Conservation (phyloP, 2,888 invertebrate genomes). For the Crioceris asparagi region DNA sequence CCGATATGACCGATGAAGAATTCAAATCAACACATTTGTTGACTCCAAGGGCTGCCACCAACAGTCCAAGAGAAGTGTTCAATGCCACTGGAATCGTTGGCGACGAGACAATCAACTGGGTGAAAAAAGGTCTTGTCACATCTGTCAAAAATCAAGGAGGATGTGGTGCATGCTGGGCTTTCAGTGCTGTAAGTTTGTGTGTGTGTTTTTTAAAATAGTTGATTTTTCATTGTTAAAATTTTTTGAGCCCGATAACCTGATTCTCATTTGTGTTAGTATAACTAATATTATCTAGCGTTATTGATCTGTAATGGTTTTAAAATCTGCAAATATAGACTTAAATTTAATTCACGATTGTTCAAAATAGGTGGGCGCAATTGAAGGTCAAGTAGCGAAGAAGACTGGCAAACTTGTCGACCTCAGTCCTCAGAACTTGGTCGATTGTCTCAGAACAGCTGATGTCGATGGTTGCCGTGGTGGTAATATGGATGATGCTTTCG, state of each 20-base stretch:
- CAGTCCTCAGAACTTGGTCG: conserved; percentile 45
- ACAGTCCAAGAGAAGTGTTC: too few species aligned
- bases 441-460: conserved; percentile 38
- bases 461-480: conserved; percentile 44
- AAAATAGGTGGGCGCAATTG: conserved; percentile 45
- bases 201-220: too few species aligned
- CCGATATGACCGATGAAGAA: conserved; percentile 9
- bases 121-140: conserved; percentile 72
- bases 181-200: conserved; percentile 69
- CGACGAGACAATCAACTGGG: conserved; percentile 58
- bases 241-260: too few species aligned
- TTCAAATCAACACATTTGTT: background rate
- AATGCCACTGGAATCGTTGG: background rate
- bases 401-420: conserved; percentile 39
- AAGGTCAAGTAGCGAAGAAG: conserved; percentile 42
- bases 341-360: too few species aligned
- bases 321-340: too few species aligned
- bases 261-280: too few species aligned
- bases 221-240: too few species aligned
- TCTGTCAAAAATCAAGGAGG: conserved; percentile 79
- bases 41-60: background rate
- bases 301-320: too few species aligned
- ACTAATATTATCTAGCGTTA: too few species aligned
- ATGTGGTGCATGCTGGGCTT: conserved; percentile 89
- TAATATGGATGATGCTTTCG: conserved; percentile 39